A percentile compares a stretch with the other conserved stretches of the same genome.
phyloP scores from a whole-genome alignment of 1,140 invertebrate genomes.

The Megalonaias nervosa region DNA sequence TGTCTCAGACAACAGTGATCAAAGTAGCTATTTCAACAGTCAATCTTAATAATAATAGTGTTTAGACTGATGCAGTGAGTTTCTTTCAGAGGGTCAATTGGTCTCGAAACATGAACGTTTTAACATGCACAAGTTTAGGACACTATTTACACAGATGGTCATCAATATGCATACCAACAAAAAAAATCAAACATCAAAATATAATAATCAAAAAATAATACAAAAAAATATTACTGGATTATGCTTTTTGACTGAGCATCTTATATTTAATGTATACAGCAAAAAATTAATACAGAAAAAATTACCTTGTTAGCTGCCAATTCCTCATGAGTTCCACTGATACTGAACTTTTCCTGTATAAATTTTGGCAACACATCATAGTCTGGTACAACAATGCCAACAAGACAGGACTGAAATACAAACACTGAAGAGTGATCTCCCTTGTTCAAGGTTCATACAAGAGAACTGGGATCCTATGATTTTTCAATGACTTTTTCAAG shows the following conservation, averaged over 20 bases:
- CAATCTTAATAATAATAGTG: too few relatives aligned
- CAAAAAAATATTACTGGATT: not conserved
- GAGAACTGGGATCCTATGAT: too few relatives aligned
- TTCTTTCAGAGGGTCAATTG: too few relatives aligned
- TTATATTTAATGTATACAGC: too few relatives aligned
- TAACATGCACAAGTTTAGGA: not conserved
- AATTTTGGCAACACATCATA: conserved; percentile 92
- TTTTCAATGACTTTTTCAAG: too few relatives aligned
- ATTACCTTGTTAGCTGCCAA: conserved; percentile 83
- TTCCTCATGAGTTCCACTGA: conserved; percentile 89
- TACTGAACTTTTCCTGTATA: conserved; percentile 84
- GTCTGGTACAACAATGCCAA: conserved; percentile 95
- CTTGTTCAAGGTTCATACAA: too few relatives aligned
- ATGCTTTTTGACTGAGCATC: too few relatives aligned
- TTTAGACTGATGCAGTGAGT: too few relatives aligned
- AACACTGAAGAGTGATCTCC: not conserved
- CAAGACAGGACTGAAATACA: conserved; percentile 86
- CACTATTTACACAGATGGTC: not conserved
- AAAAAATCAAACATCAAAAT: not conserved
- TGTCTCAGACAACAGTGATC: too few relatives aligned
- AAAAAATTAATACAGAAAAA: conserved; percentile 6
- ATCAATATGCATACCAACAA: not conserved
- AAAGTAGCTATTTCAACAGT: too few relatives aligned
- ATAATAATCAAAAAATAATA: conserved; percentile 4
- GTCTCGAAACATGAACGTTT: too few relatives aligned